Percentiles rank a stretch among this genome's conserved stretches.
phyloP scores from a whole-genome alignment of 2,113 vertebrate genomes.

The Megaleporinus macrocephalus region DNA sequence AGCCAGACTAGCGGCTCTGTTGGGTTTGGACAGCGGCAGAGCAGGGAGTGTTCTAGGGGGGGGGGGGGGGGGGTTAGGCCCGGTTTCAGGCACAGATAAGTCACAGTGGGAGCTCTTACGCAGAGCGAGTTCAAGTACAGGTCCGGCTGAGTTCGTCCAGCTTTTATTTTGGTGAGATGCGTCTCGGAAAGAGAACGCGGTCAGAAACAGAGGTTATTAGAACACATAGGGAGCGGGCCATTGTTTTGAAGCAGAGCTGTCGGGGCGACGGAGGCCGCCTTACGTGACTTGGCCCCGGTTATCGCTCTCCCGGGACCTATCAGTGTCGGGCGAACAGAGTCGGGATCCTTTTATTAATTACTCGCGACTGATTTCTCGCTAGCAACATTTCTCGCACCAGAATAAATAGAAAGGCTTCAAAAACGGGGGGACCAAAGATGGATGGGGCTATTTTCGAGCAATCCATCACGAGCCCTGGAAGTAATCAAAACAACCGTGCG shows the following conservation, averaged over 20 bases:
- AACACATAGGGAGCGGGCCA: not conserved
- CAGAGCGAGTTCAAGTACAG: slow-evolving; percentile 61
- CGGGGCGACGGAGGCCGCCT: not conserved
- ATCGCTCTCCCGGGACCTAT: not conserved
- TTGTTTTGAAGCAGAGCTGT: slow-evolving; percentile 9
- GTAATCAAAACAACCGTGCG: slow-evolving; percentile 3
- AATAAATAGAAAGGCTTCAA: slow-evolving; percentile 29
- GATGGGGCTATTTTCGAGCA: not conserved
- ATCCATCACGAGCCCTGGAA: slow-evolving; percentile 5
- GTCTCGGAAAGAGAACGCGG: slow-evolving; percentile 28
- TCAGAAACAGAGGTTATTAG: not conserved
- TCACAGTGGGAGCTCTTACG: slow-evolving; percentile 50
- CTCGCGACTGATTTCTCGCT: slow-evolving; percentile 16
- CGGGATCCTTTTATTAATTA: slow-evolving; percentile 22
- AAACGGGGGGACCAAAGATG: not conserved
- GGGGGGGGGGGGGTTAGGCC: too few species aligned
- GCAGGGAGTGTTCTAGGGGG: not conserved
- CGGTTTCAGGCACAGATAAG: slow-evolving; percentile 46
- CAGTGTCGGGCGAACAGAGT: slow-evolving; percentile 7
- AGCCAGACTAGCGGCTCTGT: slow-evolving; percentile 45
- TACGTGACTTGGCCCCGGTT: slow-evolving; percentile 1
- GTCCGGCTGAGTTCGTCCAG: slow-evolving; percentile 59
- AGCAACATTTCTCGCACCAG: slow-evolving; percentile 7
- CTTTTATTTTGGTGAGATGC: slow-evolving; percentile 51
- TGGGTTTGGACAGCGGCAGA: slow-evolving; percentile 58